These are phyloP conservation scores for Apomyelois bistriatella DNA, from an alignment of 2,888 invertebrate genomes.

Conservation along the genomic window DNA sequence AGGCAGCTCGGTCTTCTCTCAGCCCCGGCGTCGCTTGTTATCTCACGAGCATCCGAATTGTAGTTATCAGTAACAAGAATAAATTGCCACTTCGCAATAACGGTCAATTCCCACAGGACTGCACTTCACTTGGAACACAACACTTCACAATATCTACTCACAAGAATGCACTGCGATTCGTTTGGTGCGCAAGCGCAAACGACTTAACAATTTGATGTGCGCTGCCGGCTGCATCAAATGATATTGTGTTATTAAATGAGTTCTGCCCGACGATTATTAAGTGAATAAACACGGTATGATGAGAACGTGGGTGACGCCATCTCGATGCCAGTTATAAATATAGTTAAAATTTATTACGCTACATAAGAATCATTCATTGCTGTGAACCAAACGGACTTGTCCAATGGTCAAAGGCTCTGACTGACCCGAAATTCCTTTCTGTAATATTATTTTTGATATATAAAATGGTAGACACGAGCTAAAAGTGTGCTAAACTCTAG, in stretches of 20 bases:
- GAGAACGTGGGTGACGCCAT: conserved; percentile 32
- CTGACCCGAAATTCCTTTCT: conserved; percentile 10
- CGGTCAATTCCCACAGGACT: conserved; percentile 24
- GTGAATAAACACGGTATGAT: conserved; percentile 34
- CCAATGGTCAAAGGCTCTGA: not conserved
- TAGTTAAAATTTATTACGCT: conserved; percentile 44
- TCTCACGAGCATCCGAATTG: conserved; percentile 9
- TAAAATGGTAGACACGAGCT: conserved; percentile 3
- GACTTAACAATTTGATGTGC: conserved; percentile 27
- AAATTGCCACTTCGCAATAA: conserved; percentile 10
- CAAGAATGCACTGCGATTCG: conserved; percentile 21
- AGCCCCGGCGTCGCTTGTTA: not conserved
- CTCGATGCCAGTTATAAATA: conserved; percentile 32
- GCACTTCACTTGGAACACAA: conserved; percentile 19
- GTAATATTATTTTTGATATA: no score
- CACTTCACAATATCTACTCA: conserved; percentile 6
- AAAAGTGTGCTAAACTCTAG: conserved; percentile 17
- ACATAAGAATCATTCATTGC: conserved; percentile 27
- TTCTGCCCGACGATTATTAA: conserved; percentile 24
- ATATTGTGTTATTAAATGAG: conserved; percentile 15
- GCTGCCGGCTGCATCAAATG: conserved; percentile 13
- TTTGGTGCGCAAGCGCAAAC: conserved; percentile 17
- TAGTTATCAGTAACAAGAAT: conserved; percentile 14
- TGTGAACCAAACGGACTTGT: conserved; percentile 2
- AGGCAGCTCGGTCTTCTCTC: not conserved